A percentile compares a stretch with the other conserved stretches of the same genome.
phyloP scores from a whole-genome alignment of 2,797 vertebrate species.

The Acipenser oxyrinchus region DNA sequence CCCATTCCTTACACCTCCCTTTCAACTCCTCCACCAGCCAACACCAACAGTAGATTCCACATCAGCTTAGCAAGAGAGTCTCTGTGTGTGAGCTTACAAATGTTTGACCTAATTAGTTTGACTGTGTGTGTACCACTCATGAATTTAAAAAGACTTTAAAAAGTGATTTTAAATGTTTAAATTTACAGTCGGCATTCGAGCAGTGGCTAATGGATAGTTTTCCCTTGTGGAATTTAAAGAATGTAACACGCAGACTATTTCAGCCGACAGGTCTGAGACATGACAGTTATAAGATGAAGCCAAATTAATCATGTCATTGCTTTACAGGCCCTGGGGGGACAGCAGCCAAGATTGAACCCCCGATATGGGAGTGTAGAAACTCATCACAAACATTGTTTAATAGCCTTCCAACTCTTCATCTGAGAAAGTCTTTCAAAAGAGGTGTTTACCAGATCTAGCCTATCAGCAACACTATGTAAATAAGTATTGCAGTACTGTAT shows the following conservation, averaged over 20 bases:
- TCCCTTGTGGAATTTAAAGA: neutral
- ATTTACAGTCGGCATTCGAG: neutral
- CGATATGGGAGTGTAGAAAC: neutral
- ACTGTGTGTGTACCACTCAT: neutral
- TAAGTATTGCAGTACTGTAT: too few species aligned
- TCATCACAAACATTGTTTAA: neutral
- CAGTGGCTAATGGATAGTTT: neutral
- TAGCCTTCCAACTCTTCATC: neutral
- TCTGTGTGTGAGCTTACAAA: too few species aligned
- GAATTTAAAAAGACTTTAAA: neutral
- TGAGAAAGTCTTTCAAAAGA: too few species aligned
- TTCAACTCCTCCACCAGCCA: too few species aligned
- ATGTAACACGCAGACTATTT: neutral
- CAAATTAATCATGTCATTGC: slow-evolving; percentile 1
- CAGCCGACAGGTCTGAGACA: neutral
- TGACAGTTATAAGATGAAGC: neutral
- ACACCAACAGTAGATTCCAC: too few species aligned
- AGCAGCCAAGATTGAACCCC: neutral
- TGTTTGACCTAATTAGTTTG: too few species aligned
- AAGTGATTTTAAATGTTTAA: neutral
- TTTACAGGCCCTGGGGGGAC: neutral
- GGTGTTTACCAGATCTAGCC: too few species aligned
- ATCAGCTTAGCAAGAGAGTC: too few species aligned
- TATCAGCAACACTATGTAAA: too few species aligned
- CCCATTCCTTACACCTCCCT: too few species aligned